These are phyloP conservation scores for Physella acuta DNA, from an alignment of 1,140 invertebrate genomes.

Conservation along the genomic window DNA sequence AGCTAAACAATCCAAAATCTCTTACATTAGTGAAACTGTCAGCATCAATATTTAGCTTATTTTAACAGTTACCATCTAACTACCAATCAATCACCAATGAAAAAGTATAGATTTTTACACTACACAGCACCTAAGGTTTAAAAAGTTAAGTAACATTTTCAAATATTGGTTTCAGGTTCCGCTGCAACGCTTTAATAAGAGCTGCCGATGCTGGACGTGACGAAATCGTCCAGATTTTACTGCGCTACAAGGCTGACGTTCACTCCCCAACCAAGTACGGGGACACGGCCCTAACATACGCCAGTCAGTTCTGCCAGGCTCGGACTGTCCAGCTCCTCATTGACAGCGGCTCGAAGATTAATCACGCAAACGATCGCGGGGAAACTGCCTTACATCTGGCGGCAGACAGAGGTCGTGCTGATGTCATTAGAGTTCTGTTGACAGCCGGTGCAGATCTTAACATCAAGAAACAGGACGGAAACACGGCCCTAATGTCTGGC, in stretches of 20 bases:
- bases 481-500: constrained; percentile 8
- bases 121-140: no score
- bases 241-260: not conserved
- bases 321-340: not conserved
- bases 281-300: constrained; percentile 6
- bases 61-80: no score
- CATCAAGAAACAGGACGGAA: constrained; percentile 1
- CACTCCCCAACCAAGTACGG: not conserved
- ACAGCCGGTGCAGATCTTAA: not conserved
- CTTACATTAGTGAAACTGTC: no score
- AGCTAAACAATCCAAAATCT: no score
- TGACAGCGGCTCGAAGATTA: not conserved
- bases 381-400: constrained; percentile 2
- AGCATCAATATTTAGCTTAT: no score
- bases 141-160: no score
- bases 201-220: constrained; percentile 4
- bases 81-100: no score
- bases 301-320: constrained; percentile 6
- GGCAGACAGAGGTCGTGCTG: constrained; percentile 1
- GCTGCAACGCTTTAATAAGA: constrained; percentile 7
- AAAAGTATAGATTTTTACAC: no score
- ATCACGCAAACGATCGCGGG: constrained; percentile 1
- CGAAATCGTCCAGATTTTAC: not conserved
- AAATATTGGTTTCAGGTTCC: not conserved
- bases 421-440: not conserved